Base-by-base conservation (phyloP, 1,140 invertebrate species). In the Chymomyza costata region DNA sequence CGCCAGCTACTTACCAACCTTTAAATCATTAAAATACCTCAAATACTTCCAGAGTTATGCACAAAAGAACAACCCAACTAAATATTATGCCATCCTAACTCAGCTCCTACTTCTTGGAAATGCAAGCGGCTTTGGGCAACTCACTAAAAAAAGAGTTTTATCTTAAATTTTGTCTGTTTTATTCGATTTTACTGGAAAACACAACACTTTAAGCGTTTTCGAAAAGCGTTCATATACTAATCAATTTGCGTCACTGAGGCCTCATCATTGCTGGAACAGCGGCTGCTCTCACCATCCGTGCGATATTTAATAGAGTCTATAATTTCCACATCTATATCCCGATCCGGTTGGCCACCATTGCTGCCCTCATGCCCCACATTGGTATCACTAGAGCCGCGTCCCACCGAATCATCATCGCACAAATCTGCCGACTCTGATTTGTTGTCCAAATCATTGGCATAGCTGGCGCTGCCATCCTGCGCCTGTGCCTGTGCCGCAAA, bases 281-380 rank as follows among this genome's bases (percentile, higher is more conserved):
- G 68, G 39, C 83, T 85, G 16, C 81, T 85, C 17, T 81, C 70
- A 13, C 71, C 83, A 19, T 85, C 80, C 16, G 70, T 83, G 6
- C 81, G 74, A 30, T 83, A 85, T 38, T 85, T 84, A 38, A 82
- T 82, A n/a, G 83, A 82, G 21, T 85, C 83, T 2, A 85, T 83
- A 35, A 85, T 83, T 56, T 85, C 83, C 16, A 85, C 83, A 41
- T 85, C 83, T 43, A 85, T 85, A 45, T 85, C 82, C 0, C 82
- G 71, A 25, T 76, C 81, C 3, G 63, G 50, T 45, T 81, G 76
- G 5, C 61, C 55, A 7, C 52, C 52, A 18, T 66, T 44, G 3
- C 13, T 55, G 0, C 38, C 44, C 19, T 51, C 21, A 47, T 1
- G 2, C 32, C 35, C 6, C 7, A 43, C 52, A 0, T 45, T 30